Percentiles rank a stretch among this genome's conserved stretches.
These are phyloP conservation scores for Parnassius mnemosyne DNA, from an alignment of 2,888 invertebrate genomes.

Conservation along the genomic window DNA sequence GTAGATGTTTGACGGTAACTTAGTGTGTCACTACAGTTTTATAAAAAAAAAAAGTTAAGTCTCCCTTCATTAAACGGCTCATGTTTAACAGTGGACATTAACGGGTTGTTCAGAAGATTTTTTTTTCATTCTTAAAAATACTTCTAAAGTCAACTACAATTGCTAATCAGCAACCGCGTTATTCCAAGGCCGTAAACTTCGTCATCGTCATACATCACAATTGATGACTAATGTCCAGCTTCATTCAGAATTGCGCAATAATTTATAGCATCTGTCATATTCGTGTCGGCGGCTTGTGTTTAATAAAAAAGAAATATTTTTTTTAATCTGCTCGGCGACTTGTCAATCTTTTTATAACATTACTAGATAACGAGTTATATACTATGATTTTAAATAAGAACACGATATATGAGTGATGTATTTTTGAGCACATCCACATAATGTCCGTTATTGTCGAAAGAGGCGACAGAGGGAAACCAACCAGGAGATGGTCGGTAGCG, in stretches of 20 bases:
- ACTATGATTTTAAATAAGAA: too few relatives aligned
- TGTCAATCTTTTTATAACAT: too few relatives aligned
- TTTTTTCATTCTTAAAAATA: neutral
- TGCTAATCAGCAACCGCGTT: neutral
- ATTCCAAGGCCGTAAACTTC: slow-evolving; percentile 15
- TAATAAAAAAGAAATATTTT: neutral
- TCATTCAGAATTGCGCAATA: slow-evolving; percentile 15
- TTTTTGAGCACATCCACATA: too few relatives aligned
- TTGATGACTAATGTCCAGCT: slow-evolving; percentile 19
- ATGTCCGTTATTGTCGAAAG: too few relatives aligned
- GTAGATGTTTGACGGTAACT: too few relatives aligned
- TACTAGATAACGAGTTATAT: too few relatives aligned
- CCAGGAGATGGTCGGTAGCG: too few relatives aligned
- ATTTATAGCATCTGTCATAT: slow-evolving; percentile 14
- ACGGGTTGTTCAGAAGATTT: neutral
- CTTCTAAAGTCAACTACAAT: neutral
- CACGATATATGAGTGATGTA: too few relatives aligned
- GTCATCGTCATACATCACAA: slow-evolving; percentile 10
- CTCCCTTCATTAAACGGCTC: too few relatives aligned
- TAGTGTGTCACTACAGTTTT: too few relatives aligned
- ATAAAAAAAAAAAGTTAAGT: too few relatives aligned
- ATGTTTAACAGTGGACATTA: neutral
- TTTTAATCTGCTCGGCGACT: neutral
- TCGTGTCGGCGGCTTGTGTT: neutral
- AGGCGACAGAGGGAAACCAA: too few relatives aligned